Evolutionary conservation across 2,797 vertebrate species (phyloP).

Genomic region (Etheostoma nigrum): DNA sequence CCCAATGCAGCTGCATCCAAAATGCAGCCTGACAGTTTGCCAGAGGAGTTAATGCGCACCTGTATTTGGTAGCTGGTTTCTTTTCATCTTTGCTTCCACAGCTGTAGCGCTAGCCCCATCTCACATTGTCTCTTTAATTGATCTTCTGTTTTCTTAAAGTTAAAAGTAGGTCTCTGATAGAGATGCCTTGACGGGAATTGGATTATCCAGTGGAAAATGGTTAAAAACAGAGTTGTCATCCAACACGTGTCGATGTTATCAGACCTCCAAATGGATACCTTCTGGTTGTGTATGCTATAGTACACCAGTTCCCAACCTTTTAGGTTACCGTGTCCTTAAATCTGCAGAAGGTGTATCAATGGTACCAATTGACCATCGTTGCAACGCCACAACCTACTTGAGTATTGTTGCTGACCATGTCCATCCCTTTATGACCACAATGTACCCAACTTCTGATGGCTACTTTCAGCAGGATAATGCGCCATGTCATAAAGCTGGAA

Average conservation of each 20-base stretch:
- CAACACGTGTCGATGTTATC: slow-evolving; percentile 9
- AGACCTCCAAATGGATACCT: not conserved
- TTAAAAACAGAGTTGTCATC: slow-evolving; percentile 11
- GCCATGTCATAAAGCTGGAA: no score
- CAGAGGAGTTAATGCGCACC: slow-evolving; percentile 20
- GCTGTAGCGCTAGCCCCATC: slow-evolving; percentile 12
- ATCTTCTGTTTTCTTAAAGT: slow-evolving; percentile 39
- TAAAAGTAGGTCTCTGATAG: slow-evolving; percentile 44
- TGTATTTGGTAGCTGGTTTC: not conserved
- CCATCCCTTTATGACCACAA: no score
- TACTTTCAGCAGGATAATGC: no score
- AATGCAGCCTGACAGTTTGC: slow-evolving; percentile 41
- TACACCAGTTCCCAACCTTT: not conserved
- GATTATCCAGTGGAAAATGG: slow-evolving; percentile 43
- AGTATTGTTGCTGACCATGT: no score
- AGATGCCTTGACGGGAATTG: slow-evolving; percentile 33
- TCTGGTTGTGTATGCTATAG: not conserved
- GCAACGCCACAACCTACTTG: no score
- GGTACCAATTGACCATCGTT: no score
- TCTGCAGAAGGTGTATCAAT: not conserved
- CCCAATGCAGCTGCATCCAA: slow-evolving; percentile 25
- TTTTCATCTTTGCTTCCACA: slow-evolving; percentile 31
- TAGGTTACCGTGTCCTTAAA: not conserved
- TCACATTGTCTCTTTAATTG: slow-evolving; percentile 49
- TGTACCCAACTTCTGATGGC: no score